Conservation (phyloP, 2,888 invertebrate species). For the Tholera decimalis region DNA sequence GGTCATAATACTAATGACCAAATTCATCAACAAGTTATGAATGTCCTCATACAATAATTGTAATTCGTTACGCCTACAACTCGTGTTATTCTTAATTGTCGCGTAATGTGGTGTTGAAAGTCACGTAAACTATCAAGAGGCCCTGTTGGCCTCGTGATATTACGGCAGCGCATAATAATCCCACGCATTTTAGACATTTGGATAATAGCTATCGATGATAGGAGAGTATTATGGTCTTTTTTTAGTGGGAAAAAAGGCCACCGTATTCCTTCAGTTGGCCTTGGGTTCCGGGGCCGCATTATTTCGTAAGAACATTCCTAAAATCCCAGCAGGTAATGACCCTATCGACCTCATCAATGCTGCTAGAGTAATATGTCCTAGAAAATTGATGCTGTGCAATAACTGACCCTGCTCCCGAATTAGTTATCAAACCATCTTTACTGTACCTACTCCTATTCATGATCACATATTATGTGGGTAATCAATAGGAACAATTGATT, state of each 20-base stretch:
- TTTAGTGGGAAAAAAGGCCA: no score
- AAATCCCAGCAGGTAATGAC: no score
- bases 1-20: constrained; percentile 27
- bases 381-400: background rate
- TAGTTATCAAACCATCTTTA: constrained; percentile 7
- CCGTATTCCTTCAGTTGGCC: no score
- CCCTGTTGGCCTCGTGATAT: background rate
- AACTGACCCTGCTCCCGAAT: constrained; percentile 1
- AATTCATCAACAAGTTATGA: constrained; percentile 18
- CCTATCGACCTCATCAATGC: no score
- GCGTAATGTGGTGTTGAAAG: background rate
- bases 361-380: no score
- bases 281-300: no score
- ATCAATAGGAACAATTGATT: constrained; percentile 45
- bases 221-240: no score
- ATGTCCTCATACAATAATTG: constrained; percentile 26
- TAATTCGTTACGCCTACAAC: constrained; percentile 11
- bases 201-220: background rate
- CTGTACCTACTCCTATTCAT: background rate
- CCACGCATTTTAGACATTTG: background rate
- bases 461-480: constrained; percentile 14
- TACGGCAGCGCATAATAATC: background rate
- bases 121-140: background rate
- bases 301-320: no score
- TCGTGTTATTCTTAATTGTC: constrained; percentile 9